Evolutionary conservation across 2,888 invertebrate species (phyloP).

Genomic region (Diarsia rubi): DNA sequence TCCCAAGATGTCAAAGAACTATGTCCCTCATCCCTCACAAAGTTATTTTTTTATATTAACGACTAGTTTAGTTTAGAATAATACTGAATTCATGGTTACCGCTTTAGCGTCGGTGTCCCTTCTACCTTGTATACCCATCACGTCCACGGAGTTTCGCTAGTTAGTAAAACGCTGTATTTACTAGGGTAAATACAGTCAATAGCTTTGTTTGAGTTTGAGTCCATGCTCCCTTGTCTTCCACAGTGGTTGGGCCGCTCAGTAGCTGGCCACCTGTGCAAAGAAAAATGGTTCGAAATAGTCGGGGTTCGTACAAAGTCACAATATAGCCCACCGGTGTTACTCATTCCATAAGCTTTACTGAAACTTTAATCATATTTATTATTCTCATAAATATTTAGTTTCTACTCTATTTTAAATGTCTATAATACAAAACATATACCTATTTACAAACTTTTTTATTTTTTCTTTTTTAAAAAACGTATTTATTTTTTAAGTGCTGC

Average conservation of each 20-base stretch:
- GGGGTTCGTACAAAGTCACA: constrained; percentile 73
- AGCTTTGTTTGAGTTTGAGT: too few relatives aligned
- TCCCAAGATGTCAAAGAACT: too few relatives aligned
- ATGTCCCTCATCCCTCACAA: too few relatives aligned
- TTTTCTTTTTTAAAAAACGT: too few relatives aligned
- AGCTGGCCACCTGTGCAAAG: constrained; percentile 62
- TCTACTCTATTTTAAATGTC: neutral
- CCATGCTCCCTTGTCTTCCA: constrained; percentile 65
- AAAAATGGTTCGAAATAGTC: constrained; percentile 70
- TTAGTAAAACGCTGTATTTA: too few relatives aligned
- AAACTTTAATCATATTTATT: neutral
- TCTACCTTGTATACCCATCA: too few relatives aligned
- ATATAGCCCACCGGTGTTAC: constrained; percentile 26
- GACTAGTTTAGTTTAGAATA: too few relatives aligned
- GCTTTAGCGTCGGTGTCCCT: too few relatives aligned
- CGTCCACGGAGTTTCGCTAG: too few relatives aligned
- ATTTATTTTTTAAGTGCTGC: neutral
- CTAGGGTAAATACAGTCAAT: too few relatives aligned
- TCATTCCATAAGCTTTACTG: neutral
- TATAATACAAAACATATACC: neutral
- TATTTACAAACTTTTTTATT: neutral
- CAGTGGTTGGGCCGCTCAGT: constrained; percentile 71
- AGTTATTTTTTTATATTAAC: too few relatives aligned
- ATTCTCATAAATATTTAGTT: neutral
- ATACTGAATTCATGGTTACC: too few relatives aligned